phyloP scores from a whole-genome alignment of 2,888 invertebrate species.

The Drosophila mimica region DNA sequence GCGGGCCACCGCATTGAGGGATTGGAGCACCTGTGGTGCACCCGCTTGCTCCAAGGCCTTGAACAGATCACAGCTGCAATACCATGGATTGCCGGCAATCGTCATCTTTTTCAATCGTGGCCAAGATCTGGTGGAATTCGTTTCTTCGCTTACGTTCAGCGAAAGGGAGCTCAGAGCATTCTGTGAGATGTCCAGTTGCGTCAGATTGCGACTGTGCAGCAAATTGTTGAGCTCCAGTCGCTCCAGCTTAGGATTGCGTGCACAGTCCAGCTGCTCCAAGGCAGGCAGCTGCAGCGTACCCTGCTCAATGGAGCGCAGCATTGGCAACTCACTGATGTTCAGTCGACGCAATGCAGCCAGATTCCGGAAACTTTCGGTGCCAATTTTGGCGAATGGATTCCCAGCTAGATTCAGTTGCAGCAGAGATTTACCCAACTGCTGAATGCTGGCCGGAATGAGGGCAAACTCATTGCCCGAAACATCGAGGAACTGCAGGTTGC shows the following conservation, averaged over 20 bases:
- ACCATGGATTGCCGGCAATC: slow-evolving; percentile 88
- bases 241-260: slow-evolving; percentile 85
- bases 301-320: slow-evolving; percentile 86
- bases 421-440: slow-evolving; percentile 86
- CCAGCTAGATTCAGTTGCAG: slow-evolving; percentile 87
- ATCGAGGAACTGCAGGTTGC: slow-evolving; percentile 86
- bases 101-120: slow-evolving; percentile 86
- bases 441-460: slow-evolving; percentile 87
- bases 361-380: slow-evolving; percentile 87
- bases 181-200: slow-evolving; percentile 88
- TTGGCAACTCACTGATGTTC: slow-evolving; percentile 87
- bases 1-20: slow-evolving; percentile 63
- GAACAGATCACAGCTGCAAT: slow-evolving; percentile 87
- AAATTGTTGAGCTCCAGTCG: slow-evolving; percentile 87
- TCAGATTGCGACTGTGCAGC: slow-evolving; percentile 71
- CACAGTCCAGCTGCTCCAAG: slow-evolving; percentile 62
- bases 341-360: slow-evolving; percentile 86
- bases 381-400: slow-evolving; percentile 87
- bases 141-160: slow-evolving; percentile 35
- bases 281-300: slow-evolving; percentile 85
- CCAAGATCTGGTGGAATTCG: slow-evolving; percentile 60
- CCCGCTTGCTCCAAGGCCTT: slow-evolving; percentile 81
- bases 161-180: slow-evolving; percentile 86
- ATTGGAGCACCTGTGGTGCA: slow-evolving; percentile 54
- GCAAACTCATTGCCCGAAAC: slow-evolving; percentile 87